phyloP scores from a whole-genome alignment of 2,888 invertebrate species.

The Apodemia duryi region DNA sequence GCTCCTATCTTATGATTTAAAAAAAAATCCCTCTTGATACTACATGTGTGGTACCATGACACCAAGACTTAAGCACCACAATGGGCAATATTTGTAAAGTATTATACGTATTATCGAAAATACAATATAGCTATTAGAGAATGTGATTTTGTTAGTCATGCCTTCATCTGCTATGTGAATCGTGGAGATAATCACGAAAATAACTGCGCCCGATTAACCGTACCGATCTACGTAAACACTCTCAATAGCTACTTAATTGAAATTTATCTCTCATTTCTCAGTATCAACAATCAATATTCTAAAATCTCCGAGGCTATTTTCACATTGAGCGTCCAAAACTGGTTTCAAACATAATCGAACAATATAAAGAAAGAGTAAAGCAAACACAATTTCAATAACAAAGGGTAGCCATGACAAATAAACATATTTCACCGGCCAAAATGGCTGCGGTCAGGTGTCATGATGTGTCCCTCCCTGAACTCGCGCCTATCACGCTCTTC shows the following conservation, averaged over 20 bases:
- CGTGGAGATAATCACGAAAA: constrained; percentile 63
- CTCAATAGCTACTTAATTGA: constrained; percentile 74
- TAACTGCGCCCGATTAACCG: constrained; percentile 52
- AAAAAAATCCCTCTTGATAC: neutral
- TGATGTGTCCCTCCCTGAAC: constrained; percentile 48
- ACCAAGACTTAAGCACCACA: neutral
- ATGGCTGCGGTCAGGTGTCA: constrained; percentile 79
- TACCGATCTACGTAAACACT: constrained; percentile 49
- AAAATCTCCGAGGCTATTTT: constrained; percentile 68
- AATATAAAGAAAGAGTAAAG: constrained; percentile 78
- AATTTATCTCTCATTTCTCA: constrained; percentile 78
- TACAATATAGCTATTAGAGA: constrained; percentile 50
- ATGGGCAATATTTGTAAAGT: neutral
- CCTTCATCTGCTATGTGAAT: constrained; percentile 43
- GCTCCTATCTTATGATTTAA: too few species aligned
- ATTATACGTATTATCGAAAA: constrained; percentile 18
- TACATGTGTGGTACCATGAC: neutral
- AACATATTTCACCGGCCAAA: constrained; percentile 79
- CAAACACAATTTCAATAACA: constrained; percentile 79
- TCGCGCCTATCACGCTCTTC: constrained; percentile 40
- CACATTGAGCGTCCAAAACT: constrained; percentile 66
- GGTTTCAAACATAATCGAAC: constrained; percentile 76
- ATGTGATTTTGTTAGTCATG: constrained; percentile 48
- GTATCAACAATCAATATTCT: constrained; percentile 79
- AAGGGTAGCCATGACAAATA: constrained; percentile 76